These are phyloP conservation scores for Suncus etruscus DNA, from an alignment of 2,113 vertebrate genomes.

Conservation along the genomic window DNA sequence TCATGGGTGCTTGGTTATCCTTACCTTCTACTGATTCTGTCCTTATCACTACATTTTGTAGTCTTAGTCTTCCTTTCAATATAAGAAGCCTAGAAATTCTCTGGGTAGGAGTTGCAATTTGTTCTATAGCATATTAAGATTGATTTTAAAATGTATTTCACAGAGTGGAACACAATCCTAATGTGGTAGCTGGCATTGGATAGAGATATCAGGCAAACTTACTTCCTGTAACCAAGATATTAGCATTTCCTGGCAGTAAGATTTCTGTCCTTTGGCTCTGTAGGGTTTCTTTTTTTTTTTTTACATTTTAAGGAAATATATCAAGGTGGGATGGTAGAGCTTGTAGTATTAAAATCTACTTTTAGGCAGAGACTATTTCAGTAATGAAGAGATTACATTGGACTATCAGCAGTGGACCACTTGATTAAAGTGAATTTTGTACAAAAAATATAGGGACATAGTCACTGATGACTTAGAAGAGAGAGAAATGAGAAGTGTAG, in stretches of 20 bases:
- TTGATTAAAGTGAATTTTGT: background rate
- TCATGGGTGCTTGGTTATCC: background rate
- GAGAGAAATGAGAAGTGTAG: background rate
- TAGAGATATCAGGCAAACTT: background rate
- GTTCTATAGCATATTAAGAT: background rate
- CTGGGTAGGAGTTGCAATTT: background rate
- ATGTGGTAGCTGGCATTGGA: background rate
- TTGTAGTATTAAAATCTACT: background rate
- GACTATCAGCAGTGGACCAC: background rate
- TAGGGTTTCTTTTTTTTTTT: background rate
- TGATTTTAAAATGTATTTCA: background rate
- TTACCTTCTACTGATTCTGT: background rate
- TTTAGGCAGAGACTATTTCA: background rate
- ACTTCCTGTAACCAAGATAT: background rate
- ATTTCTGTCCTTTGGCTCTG: background rate
- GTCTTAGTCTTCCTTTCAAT: background rate
- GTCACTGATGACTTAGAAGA: background rate
- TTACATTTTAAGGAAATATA: constrained; percentile 14
- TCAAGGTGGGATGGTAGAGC: background rate
- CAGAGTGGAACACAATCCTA: background rate
- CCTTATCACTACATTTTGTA: background rate
- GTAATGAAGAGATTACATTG: background rate
- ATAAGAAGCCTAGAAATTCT: background rate
- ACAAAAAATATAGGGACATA: background rate
- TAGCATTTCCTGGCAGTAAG: background rate